Percentiles rank a stretch among this genome's conserved stretches.
phyloP scores from a whole-genome alignment of 2,888 invertebrate genomes.

The Anticlea derivata region DNA sequence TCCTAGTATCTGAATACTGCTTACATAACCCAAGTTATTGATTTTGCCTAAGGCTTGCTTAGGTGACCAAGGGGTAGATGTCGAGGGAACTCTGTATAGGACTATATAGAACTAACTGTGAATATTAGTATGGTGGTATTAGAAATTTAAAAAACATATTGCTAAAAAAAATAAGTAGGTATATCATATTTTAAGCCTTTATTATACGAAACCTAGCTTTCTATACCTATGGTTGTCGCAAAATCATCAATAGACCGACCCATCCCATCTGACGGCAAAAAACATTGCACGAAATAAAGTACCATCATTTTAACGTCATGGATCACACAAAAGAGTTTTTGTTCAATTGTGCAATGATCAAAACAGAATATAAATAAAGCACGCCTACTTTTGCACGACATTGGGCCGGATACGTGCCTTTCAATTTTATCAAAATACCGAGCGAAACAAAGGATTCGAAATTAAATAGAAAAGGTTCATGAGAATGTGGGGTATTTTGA shows the following conservation, averaged over 20 bases:
- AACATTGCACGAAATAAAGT: constrained; percentile 43
- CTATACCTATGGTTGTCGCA: neutral
- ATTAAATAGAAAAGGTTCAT: constrained; percentile 7
- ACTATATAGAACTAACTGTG: too few species aligned
- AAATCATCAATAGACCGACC: constrained; percentile 27
- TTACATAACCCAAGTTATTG: too few species aligned
- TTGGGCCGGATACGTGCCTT: constrained; percentile 36
- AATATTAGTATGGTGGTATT: too few species aligned
- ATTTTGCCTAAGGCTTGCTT: too few species aligned
- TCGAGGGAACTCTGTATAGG: too few species aligned
- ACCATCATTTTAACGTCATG: constrained; percentile 52
- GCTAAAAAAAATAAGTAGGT: too few species aligned
- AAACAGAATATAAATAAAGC: constrained; percentile 73
- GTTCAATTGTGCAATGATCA: constrained; percentile 66
- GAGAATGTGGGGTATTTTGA: constrained; percentile 4
- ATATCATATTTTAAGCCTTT: too few species aligned
- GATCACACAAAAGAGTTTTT: constrained; percentile 48
- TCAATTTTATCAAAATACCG: constrained; percentile 18
- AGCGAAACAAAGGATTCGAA: constrained; percentile 21
- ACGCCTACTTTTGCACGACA: constrained; percentile 61
- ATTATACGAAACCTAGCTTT: neutral
- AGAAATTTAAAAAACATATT: too few species aligned
- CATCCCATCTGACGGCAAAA: constrained; percentile 36
- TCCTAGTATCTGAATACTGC: too few species aligned
- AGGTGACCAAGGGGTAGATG: too few species aligned